Percentiles rank a stretch among this genome's conserved stretches.
These are phyloP conservation scores for Lepus timidus DNA, from an alignment of 2,113 vertebrate species.

Conservation along the genomic window DNA sequence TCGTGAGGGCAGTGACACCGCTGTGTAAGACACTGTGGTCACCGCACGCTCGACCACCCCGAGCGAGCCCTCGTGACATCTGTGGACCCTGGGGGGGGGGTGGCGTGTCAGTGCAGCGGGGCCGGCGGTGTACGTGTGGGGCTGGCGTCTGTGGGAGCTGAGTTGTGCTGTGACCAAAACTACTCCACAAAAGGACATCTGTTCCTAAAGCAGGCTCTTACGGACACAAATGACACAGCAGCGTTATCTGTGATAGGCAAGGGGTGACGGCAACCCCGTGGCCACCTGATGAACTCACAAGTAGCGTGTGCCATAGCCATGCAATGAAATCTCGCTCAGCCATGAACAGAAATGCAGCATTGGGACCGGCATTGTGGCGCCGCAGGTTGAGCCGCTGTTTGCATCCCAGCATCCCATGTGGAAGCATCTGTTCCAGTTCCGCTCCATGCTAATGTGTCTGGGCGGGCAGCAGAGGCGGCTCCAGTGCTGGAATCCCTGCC, in stretches of 20 bases:
- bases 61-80: no score
- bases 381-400: neutral
- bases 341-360: neutral
- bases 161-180: neutral
- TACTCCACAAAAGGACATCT: neutral
- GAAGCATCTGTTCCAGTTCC: no score
- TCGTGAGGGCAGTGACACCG: neutral
- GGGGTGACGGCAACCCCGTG: neutral
- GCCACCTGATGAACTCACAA: neutral
- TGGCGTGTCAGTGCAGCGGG: no score
- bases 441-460: no score
- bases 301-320: neutral
- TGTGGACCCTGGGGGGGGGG: no score
- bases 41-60: no score
- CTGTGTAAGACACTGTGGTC: accelerated
- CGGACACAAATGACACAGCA: neutral
- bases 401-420: no score
- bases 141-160: no score
- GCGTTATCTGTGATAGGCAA: neutral
- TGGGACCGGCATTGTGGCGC: neutral
- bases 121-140: accelerated
- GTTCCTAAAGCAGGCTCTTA: neutral
- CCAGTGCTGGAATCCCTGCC: no score
- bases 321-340: accelerated
- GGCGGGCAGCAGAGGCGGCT: no score